A percentile compares a stretch with the other conserved stretches of the same genome.
phyloP scores from a whole-genome alignment of 2,888 invertebrate genomes.

The Oxyscelio sp. region DNA sequence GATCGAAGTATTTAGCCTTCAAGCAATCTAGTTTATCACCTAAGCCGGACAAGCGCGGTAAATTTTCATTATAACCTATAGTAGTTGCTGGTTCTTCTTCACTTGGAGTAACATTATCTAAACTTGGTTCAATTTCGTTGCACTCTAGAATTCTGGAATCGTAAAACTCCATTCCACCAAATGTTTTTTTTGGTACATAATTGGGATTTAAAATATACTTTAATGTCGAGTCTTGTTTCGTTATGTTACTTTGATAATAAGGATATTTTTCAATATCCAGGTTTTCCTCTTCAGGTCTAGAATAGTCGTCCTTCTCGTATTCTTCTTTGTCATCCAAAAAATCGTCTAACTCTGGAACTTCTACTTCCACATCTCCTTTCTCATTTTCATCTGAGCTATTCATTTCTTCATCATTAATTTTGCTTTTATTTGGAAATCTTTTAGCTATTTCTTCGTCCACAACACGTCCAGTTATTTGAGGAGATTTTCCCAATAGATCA shows the following conservation, averaged over 20 bases:
- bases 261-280: constrained; percentile 90
- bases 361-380: constrained; percentile 82
- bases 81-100: constrained; percentile 82
- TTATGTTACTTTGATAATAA: constrained; percentile 89
- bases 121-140: constrained; percentile 85
- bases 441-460: constrained; percentile 83
- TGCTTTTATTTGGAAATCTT: constrained; percentile 76
- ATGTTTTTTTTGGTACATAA: constrained; percentile 91
- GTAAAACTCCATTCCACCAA: constrained; percentile 92
- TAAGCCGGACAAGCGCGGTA: constrained; percentile 90
- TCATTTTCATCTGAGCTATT: constrained; percentile 80
- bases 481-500: constrained; percentile 79
- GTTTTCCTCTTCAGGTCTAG: constrained; percentile 44
- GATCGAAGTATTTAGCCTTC: constrained; percentile 92
- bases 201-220: constrained; percentile 91
- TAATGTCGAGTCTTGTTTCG: constrained; percentile 90
- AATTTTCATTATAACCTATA: constrained; percentile 79
- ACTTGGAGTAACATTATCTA: constrained; percentile 83
- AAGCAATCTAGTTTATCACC: constrained; percentile 94
- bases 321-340: constrained; percentile 72
- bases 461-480: constrained; percentile 77
- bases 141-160: constrained; percentile 90
- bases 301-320: constrained; percentile 32
- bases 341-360: constrained; percentile 81
- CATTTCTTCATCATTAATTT: constrained; percentile 83